A percentile compares a stretch with the other conserved stretches of the same genome.
Evolutionary conservation across 2,888 invertebrate genomes (phyloP).

Genomic region (Pediacus dermestoides): DNA sequence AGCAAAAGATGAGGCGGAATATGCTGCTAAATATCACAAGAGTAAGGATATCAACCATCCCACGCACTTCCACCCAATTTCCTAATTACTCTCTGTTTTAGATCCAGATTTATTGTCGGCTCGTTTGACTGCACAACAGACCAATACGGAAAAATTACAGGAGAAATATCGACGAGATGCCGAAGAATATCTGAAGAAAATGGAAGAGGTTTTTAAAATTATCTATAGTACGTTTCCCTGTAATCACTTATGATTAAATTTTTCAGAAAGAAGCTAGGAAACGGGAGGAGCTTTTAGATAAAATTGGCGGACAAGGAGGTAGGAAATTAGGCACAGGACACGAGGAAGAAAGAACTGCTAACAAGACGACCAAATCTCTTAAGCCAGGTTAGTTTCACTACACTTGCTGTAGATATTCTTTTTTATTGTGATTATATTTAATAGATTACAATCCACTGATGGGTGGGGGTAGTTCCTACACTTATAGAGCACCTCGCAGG

Average conservation of each 20-base stretch:
- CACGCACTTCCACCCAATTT: not conserved
- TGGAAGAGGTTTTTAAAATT: constrained; percentile 44
- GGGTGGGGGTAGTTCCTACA: constrained; percentile 38
- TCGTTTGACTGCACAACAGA: constrained; percentile 44
- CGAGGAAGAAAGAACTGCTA: constrained; percentile 12
- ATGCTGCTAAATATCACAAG: constrained; percentile 51
- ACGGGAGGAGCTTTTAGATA: constrained; percentile 32
- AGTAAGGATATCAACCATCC: constrained; percentile 35
- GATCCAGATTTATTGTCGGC: constrained; percentile 49
- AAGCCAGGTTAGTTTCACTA: constrained; percentile 27
- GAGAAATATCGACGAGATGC: constrained; percentile 45
- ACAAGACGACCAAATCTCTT: constrained; percentile 19
- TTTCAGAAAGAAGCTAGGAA: constrained; percentile 41
- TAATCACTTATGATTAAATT: not conserved
- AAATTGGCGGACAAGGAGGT: constrained; percentile 28
- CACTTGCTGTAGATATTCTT: not conserved
- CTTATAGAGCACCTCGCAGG: constrained; percentile 43
- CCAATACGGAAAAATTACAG: constrained; percentile 47
- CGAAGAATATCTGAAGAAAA: constrained; percentile 40
- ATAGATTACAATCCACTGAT: constrained; percentile 47
- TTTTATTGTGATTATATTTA: constrained; percentile 25
- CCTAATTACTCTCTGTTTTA: constrained; percentile 27
- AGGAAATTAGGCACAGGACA: constrained; percentile 33
- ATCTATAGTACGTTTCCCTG: constrained; percentile 3
- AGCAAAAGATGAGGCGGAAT: constrained; percentile 43